phyloP scores from a whole-genome alignment of 2,113 vertebrate genomes.

The Leiothrix lutea region DNA sequence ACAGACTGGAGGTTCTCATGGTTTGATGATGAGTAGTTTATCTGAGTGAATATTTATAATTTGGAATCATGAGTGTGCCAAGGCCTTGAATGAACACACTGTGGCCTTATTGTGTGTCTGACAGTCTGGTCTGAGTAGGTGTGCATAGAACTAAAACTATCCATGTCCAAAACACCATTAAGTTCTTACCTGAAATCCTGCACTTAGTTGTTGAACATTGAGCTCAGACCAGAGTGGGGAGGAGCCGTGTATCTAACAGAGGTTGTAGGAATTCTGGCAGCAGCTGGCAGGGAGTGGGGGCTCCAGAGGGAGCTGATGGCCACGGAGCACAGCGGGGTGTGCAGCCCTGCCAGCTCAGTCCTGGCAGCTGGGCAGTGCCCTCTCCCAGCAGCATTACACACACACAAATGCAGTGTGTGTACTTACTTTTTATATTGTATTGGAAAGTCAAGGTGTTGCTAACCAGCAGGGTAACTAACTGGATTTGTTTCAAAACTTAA shows the following conservation, averaged over 20 bases:
- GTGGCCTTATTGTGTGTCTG: background rate
- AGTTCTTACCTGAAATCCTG: background rate
- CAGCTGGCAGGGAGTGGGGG: background rate
- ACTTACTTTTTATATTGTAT: background rate
- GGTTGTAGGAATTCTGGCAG: background rate
- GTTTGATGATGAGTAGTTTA: background rate
- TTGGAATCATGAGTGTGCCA: background rate
- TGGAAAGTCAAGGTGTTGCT: background rate
- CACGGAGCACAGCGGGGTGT: background rate
- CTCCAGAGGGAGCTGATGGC: background rate
- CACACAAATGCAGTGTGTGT: background rate
- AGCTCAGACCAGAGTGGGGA: background rate
- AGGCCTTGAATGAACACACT: background rate
- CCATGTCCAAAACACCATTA: background rate
- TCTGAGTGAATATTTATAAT: background rate
- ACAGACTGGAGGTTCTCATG: background rate
- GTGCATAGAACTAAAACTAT: background rate
- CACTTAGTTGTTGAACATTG: background rate
- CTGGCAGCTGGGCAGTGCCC: background rate
- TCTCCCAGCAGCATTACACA: accelerated
- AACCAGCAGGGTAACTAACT: background rate
- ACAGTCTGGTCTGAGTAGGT: background rate
- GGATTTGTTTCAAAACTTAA: background rate
- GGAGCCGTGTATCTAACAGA: background rate
- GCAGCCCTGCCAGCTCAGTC: background rate